Evolutionary conservation across 2,113 vertebrate genomes (phyloP), one percentile per base, ranked within the genome.

Genomic region (Salvelinus namaycush): DNA sequence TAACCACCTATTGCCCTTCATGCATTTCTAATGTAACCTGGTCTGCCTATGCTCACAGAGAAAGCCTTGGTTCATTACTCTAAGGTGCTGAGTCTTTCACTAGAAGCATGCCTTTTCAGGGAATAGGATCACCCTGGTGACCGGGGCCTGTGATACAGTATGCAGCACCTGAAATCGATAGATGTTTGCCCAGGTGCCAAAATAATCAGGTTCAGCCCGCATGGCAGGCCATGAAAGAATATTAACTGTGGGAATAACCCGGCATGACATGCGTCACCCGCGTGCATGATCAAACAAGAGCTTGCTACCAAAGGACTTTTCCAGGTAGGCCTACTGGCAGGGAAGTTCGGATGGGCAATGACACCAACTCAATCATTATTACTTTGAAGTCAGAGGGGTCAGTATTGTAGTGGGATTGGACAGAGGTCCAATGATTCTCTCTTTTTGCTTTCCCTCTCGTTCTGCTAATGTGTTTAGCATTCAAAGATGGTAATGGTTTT

Each of bases 231-330:
- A 90, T 92, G 90, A 93, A 91, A 92, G 90, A 90, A 91, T 92
- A 92, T 92, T 91, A 91, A 92, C 90, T 90, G 87, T 89, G 91
- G 91, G 90, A 92, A 92, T 91, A 92, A 89, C 89, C 90, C 85
- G 77, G 87, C 85, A 85, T 91, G 91, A 93, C 90, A 91, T 86
- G 88, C 81, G 79, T 91, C 87, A 82, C 87, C 83, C 73, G 83
- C 81, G 80, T 87, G 83, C 85, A 84, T 86, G 88, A 93, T 93
- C 90, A 92, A 92, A 92, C 80, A 80, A 88, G 88, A 77, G 81
- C 78, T 78, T 82, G 80, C 82, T 86, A 44, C 59, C 16, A 90
- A 92, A 92, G 84, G 79, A 89, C 77, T 91, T 91, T 91, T 88
- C 89, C 91, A 92, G 89, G 88, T 92, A 90, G 85, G 82, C 77